Base-by-base conservation (phyloP, 2,797 vertebrate genomes). In the Ceyx erithaca region DNA sequence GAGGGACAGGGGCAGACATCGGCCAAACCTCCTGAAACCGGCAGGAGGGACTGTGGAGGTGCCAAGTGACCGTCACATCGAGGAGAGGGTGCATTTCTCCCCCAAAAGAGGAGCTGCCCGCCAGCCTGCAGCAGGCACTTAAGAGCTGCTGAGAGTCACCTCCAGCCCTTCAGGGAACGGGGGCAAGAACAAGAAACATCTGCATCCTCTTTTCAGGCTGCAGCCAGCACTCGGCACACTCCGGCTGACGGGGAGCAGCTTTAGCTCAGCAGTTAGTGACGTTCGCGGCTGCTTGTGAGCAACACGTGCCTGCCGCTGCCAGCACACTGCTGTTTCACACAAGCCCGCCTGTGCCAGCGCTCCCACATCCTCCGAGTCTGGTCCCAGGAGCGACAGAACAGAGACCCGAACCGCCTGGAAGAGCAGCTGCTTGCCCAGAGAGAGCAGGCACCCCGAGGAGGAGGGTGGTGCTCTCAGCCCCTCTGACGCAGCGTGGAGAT, bases 1-100 rank as follows among this genome's bases (percentile, higher is more conserved):
- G 9, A 16, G 52, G 21, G 57, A 18, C 19, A 9, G 31, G 1
- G 30, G 5, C 61, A 30, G 28, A 7, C 0, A 1, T 1, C 0
- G 2, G 14, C 28, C 1, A 2, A 33, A 14, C 1, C 10, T n/a
- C 52, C 52, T 1, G 18, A 55, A 26, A 28, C 57, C 3, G 21
- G 4, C 1, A 0, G 26, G 7, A 76, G 43, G 40, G 30, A 33
- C 3, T 5, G 18, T 8, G 41, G 30, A 57, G 10, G 7, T 46
- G 7, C 48, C 61, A 18, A 3, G 3, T 51, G 22, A 77, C 2
- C 45, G 72, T 13, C 25, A 6, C 25, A 20, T 1, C 0, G 3
- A 63, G 26, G 12, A 55, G 23, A 52, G 6, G 30, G 62, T 1
- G 25, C 2, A 1, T 13, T 58, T 30, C 55, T 20, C 37, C 48